Evolutionary conservation across 2,888 invertebrate genomes (phyloP).

Genomic region (Rhagophthalmus giganteus): DNA sequence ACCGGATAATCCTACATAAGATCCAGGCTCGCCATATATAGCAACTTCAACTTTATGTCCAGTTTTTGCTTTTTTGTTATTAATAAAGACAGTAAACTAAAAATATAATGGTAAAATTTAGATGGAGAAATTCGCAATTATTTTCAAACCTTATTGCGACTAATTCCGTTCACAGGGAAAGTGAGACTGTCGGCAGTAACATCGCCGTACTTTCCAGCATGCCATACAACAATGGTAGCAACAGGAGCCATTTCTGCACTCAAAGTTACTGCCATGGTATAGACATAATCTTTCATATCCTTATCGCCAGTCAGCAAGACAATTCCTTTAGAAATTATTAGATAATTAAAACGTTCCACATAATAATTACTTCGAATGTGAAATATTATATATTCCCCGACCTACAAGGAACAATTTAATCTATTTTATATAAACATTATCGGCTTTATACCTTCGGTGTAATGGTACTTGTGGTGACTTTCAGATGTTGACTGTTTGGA

Average conservation of each 20-base stretch:
- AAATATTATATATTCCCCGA: slow-evolving; percentile 92
- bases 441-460: slow-evolving; percentile 76
- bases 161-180: slow-evolving; percentile 95
- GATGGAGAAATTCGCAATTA: slow-evolving; percentile 2
- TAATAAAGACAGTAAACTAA: slow-evolving; percentile 81
- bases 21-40: slow-evolving; percentile 90
- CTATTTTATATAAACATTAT: too few species aligned
- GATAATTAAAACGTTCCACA: slow-evolving; percentile 85
- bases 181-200: slow-evolving; percentile 91
- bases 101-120: slow-evolving; percentile 26
- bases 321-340: slow-evolving; percentile 91
- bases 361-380: slow-evolving; percentile 91
- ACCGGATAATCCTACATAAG: slow-evolving; percentile 90
- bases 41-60: slow-evolving; percentile 93
- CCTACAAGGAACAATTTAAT: too few species aligned
- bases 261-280: slow-evolving; percentile 79
- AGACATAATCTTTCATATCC: slow-evolving; percentile 75
- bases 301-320: slow-evolving; percentile 84
- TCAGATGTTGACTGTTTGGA: slow-evolving; percentile 79
- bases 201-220: slow-evolving; percentile 78
- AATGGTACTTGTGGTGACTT: slow-evolving; percentile 82
- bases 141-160: slow-evolving; percentile 75
- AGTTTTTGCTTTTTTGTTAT: slow-evolving; percentile 91
- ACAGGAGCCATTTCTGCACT: slow-evolving; percentile 92
- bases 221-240: slow-evolving; percentile 87